Conservation (phyloP, 2,797 vertebrate species). For the Enteromius mattozi region DNA sequence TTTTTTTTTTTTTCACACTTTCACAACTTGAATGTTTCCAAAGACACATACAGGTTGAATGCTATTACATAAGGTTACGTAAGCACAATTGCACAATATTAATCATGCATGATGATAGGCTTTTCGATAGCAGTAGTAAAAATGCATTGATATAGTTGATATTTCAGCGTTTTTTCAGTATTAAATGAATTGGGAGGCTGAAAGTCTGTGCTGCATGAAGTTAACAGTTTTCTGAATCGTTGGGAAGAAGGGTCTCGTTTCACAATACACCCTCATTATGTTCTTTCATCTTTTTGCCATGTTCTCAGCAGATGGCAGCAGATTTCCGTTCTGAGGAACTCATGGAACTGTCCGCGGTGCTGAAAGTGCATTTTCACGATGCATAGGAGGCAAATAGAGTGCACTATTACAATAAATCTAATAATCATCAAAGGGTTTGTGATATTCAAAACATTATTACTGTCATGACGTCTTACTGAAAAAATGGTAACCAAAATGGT, state of each 20-base stretch:
- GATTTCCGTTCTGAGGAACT: constrained; percentile 55
- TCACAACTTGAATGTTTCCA: neutral
- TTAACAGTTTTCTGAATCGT: neutral
- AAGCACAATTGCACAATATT: neutral
- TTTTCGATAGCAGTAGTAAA: neutral
- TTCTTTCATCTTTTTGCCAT: constrained; percentile 29
- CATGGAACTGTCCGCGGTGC: constrained; percentile 69
- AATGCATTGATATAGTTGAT: neutral
- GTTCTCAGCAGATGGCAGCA: constrained; percentile 75
- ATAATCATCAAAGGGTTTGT: neutral
- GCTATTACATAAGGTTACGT: neutral
- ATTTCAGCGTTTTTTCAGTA: neutral
- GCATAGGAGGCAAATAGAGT: neutral
- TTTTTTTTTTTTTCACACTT: neutral
- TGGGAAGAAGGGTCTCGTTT: neutral
- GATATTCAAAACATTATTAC: neutral
- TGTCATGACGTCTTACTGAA: neutral
- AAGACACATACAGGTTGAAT: neutral
- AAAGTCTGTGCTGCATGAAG: neutral
- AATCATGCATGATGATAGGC: neutral
- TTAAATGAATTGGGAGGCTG: neutral
- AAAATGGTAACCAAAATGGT: neutral
- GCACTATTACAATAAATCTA: neutral
- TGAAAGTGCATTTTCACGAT: constrained; percentile 56
- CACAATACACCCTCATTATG: neutral